phyloP scores from a whole-genome alignment of 2,888 invertebrate species.

The Chrysolina oricalcia region DNA sequence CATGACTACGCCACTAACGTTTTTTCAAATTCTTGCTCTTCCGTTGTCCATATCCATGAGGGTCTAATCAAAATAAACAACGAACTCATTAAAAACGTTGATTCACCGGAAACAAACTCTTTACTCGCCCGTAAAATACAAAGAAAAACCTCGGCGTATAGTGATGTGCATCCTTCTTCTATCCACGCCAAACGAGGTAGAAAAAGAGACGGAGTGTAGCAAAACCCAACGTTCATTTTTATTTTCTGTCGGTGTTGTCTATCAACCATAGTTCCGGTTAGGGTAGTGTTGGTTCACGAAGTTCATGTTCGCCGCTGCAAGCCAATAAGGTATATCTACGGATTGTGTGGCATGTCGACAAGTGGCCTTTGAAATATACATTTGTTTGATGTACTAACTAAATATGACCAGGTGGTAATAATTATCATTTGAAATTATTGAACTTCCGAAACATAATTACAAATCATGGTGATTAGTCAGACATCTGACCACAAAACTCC shows the following conservation, averaged over 20 bases:
- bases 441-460: too few species aligned
- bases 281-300: conserved; percentile 48
- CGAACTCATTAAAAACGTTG: conserved; percentile 58
- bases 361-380: not conserved
- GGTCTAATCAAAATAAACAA: conserved; percentile 54
- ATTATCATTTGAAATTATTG: too few species aligned
- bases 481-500: too few species aligned
- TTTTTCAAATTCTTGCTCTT: not conserved
- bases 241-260: conserved; percentile 34
- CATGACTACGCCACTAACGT: not conserved
- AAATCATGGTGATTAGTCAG: too few species aligned
- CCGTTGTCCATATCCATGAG: conserved; percentile 30
- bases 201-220: conserved; percentile 31
- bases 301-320: not conserved
- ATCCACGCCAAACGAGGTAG: conserved; percentile 18
- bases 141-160: conserved; percentile 44
- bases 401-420: too few species aligned
- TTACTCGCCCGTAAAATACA: conserved; percentile 57
- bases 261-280: conserved; percentile 56
- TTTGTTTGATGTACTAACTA: not conserved
- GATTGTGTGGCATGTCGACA: not conserved
- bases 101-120: conserved; percentile 63
- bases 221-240: conserved; percentile 33
- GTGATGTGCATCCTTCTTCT: conserved; percentile 43
- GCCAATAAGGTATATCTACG: not conserved